phyloP scores from a whole-genome alignment of 2,888 invertebrate species.

The Hydrotaea cyrtoneurina region DNA sequence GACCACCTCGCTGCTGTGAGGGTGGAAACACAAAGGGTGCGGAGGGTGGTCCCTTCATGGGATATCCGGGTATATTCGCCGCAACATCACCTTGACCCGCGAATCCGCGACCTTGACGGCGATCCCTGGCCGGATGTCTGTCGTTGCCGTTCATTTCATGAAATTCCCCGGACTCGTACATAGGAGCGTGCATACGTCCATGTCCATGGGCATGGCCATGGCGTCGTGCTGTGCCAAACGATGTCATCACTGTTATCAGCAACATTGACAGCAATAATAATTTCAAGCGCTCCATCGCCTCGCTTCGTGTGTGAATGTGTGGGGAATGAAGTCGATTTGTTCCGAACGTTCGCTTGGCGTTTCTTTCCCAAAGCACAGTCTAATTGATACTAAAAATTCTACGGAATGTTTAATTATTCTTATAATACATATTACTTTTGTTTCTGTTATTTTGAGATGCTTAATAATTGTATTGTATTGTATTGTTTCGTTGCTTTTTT shows the following conservation, averaged over 20 bases:
- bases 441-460: conserved; percentile 41
- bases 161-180: neutral
- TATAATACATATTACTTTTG: conserved; percentile 20
- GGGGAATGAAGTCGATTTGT: neutral
- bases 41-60: conserved; percentile 47
- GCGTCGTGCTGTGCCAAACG: neutral
- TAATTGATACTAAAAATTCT: conserved; percentile 51
- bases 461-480: conserved; percentile 30
- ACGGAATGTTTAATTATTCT: conserved; percentile 55
- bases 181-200: neutral
- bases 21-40: conserved; percentile 19
- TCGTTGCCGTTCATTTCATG: neutral
- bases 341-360: conserved; percentile 19
- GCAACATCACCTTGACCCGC: conserved; percentile 8
- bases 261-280: conserved; percentile 14
- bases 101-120: neutral
- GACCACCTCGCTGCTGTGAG: neutral
- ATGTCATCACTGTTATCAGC: neutral
- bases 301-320: too few species aligned
- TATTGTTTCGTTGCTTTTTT: neutral
- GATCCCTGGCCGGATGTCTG: neutral
- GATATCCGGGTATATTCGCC: conserved; percentile 33
- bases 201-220: conserved; percentile 26
- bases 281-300: conserved; percentile 22
- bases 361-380: conserved; percentile 53